Evolutionary conservation across 2,888 invertebrate genomes (phyloP).

Genomic region (Corbicula japonica): DNA sequence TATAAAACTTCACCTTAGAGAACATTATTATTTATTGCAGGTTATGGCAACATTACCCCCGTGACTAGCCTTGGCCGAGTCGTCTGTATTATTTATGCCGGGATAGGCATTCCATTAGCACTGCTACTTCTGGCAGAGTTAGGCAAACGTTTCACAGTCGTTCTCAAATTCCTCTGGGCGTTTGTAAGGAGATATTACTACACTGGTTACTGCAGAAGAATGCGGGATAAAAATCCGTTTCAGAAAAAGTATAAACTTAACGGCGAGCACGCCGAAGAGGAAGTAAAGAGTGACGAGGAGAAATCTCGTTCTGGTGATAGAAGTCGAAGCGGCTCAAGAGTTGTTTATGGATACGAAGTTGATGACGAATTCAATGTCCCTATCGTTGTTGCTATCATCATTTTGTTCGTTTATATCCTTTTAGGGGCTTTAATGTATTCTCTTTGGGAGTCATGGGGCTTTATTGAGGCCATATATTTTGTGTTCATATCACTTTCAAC

Average conservation of each 20-base stretch:
- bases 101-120: conserved; percentile 98
- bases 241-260: conserved; percentile 23
- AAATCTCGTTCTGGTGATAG: conserved; percentile 41
- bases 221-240: conserved; percentile 82
- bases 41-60: conserved; percentile 98
- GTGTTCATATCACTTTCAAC: conserved; percentile 89
- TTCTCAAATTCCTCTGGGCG: conserved; percentile 95
- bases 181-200: conserved; percentile 87
- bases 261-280: not conserved
- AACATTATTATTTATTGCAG: no score
- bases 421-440: conserved; percentile 92
- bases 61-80: conserved; percentile 94
- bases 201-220: conserved; percentile 92
- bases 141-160: conserved; percentile 96
- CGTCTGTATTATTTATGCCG: conserved; percentile 96
- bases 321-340: conserved; percentile 55
- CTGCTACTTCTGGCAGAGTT: conserved; percentile 97
- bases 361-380: conserved; percentile 96
- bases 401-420: conserved; percentile 94
- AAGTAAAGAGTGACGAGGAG: conserved; percentile 31
- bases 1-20: no score
- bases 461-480: conserved; percentile 98
- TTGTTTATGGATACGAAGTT: conserved; percentile 72
- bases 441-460: conserved; percentile 92
- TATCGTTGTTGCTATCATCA: conserved; percentile 93